Conservation (phyloP, 2,113 vertebrate genomes). For the Alligator mississippiensis region DNA sequence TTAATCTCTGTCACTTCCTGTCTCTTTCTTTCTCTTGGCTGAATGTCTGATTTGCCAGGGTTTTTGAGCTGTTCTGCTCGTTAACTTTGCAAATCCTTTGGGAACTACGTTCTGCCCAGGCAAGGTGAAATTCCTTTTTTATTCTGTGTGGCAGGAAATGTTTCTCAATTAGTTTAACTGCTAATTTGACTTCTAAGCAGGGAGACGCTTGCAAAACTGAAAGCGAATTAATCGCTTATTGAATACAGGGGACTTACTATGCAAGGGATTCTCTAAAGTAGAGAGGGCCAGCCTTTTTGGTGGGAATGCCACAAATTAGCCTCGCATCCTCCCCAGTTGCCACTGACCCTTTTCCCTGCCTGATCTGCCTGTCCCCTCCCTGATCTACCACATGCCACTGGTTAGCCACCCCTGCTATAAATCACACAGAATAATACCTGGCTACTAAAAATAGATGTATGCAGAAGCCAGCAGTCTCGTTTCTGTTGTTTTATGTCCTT, state of each 20-base stretch:
- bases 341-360: too few species aligned
- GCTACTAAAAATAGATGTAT: background rate
- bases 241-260: constrained; percentile 33
- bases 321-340: too few species aligned
- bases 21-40: constrained; percentile 37
- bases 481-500: background rate
- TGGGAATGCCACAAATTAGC: too few species aligned
- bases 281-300: too few species aligned
- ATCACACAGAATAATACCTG: background rate
- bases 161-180: constrained; percentile 68
- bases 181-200: constrained; percentile 69
- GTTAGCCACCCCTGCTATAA: too few species aligned
- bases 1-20: constrained; percentile 67
- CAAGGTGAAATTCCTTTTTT: constrained; percentile 34
- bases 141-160: constrained; percentile 51
- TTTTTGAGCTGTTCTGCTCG: background rate
- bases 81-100: constrained; percentile 38
- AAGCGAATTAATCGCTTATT: constrained; percentile 57
- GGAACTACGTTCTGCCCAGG: constrained; percentile 24
- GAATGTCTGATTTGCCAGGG: constrained; percentile 43
- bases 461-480: background rate
- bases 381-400: too few species aligned
- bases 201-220: constrained; percentile 50
- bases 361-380: too few species aligned
- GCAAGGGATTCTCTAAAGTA: background rate